Evolutionary conservation across 2,113 vertebrate genomes (phyloP).

Genomic region (Neolamprologus falcicula): DNA sequence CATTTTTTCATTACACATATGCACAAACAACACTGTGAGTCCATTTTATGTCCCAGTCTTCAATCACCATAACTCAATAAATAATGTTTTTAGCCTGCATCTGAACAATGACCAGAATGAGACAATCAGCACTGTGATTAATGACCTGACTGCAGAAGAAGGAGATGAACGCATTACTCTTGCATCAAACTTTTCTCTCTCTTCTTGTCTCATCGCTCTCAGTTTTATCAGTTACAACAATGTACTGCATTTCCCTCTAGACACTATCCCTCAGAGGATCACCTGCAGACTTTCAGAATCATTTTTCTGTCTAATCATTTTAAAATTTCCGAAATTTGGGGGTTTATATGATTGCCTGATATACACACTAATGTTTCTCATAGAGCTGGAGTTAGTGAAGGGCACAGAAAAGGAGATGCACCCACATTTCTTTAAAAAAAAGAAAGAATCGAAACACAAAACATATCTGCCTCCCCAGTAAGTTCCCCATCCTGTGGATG

Average conservation of each 20-base stretch:
- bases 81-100: not conserved
- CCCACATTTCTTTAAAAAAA: accelerated
- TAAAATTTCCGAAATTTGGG: not conserved
- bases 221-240: not conserved
- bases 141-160: not conserved
- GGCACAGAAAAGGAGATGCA: not conserved
- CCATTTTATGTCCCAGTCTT: not conserved
- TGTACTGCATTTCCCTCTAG: not conserved
- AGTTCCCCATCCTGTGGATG: not conserved
- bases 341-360: not conserved
- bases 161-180: accelerated
- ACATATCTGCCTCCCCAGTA: not conserved
- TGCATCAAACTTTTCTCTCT: not conserved
- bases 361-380: not conserved
- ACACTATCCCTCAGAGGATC: accelerated
- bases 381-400: not conserved
- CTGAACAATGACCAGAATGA: not conserved
- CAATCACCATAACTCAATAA: not conserved
- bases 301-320: not conserved
- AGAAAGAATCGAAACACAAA: not conserved
- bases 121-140: not conserved
- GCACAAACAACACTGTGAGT: not conserved
- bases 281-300: not conserved
- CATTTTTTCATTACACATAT: not conserved
- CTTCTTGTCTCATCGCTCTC: not conserved